phyloP scores from a whole-genome alignment of 1,140 invertebrate genomes.

The Ceratosolen fusciceps region DNA sequence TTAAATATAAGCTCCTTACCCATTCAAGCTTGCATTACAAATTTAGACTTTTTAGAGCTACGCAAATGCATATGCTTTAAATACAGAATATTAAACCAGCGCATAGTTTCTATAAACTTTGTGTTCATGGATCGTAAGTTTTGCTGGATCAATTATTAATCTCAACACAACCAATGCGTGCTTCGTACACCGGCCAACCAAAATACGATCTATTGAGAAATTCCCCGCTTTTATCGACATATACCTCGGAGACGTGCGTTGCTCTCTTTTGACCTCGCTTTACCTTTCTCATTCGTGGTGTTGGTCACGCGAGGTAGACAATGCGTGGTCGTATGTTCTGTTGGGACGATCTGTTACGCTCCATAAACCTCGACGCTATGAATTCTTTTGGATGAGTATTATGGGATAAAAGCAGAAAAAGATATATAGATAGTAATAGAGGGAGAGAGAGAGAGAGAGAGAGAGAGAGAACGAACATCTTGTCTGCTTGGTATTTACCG shows the following conservation, averaged over 20 bases:
- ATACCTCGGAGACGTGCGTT: background rate
- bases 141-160: too few species aligned
- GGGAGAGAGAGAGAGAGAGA: background rate
- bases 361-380: slow-evolving; percentile 21
- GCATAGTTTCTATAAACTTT: too few species aligned
- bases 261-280: background rate
- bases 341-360: slow-evolving; percentile 37
- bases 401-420: background rate
- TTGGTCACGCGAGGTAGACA: slow-evolving; percentile 6
- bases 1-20: background rate
- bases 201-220: too few species aligned
- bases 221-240: background rate
- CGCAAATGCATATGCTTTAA: background rate
- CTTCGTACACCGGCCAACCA: too few species aligned
- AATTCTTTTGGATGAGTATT: slow-evolving; percentile 16
- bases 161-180: too few species aligned
- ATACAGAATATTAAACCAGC: background rate
- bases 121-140: too few species aligned
- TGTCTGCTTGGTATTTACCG: too few species aligned
- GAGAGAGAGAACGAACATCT: background rate
- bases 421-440: background rate
- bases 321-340: background rate
- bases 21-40: too few species aligned
- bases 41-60: background rate
- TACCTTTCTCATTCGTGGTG: background rate